Conservation (phyloP, 2,113 vertebrate species). For the Halichoeres trimaculatus region DNA sequence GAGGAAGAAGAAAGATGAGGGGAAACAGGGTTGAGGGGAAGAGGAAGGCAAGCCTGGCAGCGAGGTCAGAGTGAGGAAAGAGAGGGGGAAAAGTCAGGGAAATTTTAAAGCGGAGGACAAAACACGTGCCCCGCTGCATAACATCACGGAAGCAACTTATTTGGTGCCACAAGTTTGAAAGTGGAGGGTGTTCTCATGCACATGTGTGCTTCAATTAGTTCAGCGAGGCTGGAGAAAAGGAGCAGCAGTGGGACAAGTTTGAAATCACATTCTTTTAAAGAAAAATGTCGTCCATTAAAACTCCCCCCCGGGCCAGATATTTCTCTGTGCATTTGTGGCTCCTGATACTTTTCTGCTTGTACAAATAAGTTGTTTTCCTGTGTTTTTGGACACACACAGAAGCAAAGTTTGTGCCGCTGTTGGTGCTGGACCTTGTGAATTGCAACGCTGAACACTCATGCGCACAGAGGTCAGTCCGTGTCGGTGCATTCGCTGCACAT, state of each 20-base stretch:
- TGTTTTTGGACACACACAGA: background rate
- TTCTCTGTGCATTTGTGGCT: conserved; percentile 7
- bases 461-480: background rate
- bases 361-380: background rate
- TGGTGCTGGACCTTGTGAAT: background rate
- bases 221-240: conserved; percentile 31
- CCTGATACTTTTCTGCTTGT: background rate
- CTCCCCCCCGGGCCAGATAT: background rate
- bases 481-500: background rate
- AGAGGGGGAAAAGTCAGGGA: conserved; percentile 10
- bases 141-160: conserved; percentile 13
- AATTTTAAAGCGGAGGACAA: conserved; percentile 12
- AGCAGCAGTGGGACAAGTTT: background rate
- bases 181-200: conserved; percentile 18
- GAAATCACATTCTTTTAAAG: conserved; percentile 4
- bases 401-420: background rate
- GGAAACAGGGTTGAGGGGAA: conserved; percentile 3
- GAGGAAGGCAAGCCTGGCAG: conserved; percentile 12
- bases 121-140: conserved; percentile 20
- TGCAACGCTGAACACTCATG: background rate
- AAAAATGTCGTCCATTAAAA: background rate
- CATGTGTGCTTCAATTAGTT: conserved; percentile 43
- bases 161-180: conserved; percentile 26
- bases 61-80: conserved; percentile 21
- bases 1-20: background rate